Evolutionary conservation across 2,888 invertebrate species (phyloP), one percentile per base, ranked within the genome.

Genomic region (Eubasilissa splendida): DNA sequence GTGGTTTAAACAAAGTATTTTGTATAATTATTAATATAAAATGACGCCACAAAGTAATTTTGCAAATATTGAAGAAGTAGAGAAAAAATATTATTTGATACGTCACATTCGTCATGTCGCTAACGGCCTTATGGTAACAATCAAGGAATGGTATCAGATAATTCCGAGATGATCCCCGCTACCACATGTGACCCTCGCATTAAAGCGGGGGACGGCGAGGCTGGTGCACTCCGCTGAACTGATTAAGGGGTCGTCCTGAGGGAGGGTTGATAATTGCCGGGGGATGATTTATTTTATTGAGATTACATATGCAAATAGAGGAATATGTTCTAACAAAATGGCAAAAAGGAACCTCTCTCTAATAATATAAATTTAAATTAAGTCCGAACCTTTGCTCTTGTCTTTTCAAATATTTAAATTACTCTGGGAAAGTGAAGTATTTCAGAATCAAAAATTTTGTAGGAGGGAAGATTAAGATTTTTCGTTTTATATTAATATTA

Each of bases 241-340:
- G 80, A 80, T 80, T 80, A 65, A 66, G 73, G 80, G 76, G 63
- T 58, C 63, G 73, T 54, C 70, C 50, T 42, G 42, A 76, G 77
- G 65, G 76, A 80, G 80, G 82, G 82, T 73, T 82, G 82, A 82
- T 82, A 82, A 82, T 82, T 82, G 78, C 80, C 56, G 58, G 33
- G 33, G 80, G 82, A 58, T 80, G 81, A 82, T 82, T 82, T 82
- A 82, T 82, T 59, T 79, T 76, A 79, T 79, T 73, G 73, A 73
- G 73, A 77, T 82, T 77, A 79, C 79, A 63, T 76, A 82, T 79
- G 79, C 79, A 82, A 82, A 79, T 79, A 70, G 76, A 60, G 33
- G n/a, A 59, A 11, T 54, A 54, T 58, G 58, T 71, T 14, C 71
- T 71, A 52, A 22, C 53, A 54, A 71, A 71, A 71, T 42, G 66